phyloP scores from a whole-genome alignment of 35 echinoderm and acorn worm genomes.

The Diadema setosum region DNA sequence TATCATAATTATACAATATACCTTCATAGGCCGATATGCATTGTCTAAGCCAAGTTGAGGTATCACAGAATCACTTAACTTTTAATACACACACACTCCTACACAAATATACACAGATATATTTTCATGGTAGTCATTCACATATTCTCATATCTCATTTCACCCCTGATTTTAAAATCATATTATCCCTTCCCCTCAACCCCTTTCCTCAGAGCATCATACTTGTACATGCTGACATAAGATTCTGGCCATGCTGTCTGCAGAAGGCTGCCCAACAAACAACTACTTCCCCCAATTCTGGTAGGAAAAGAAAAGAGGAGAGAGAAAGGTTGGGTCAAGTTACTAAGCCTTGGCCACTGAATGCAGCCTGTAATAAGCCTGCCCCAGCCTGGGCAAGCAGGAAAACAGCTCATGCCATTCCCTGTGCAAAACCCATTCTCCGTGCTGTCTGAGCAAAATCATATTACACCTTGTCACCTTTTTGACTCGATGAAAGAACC shows the following conservation, averaged over 20 bases:
- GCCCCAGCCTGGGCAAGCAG: not conserved
- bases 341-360: not conserved
- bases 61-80: too few species aligned
- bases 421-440: too few species aligned
- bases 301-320: not conserved
- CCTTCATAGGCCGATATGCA: too few species aligned
- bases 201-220: not conserved
- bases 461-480: too few species aligned
- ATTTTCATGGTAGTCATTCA: not conserved
- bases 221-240: not conserved
- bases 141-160: not conserved
- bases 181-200: not conserved
- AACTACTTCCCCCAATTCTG: not conserved
- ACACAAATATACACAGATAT: not conserved
- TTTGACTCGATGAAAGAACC: too few species aligned
- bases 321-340: not conserved
- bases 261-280: not conserved
- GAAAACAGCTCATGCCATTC: not conserved
- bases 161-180: not conserved
- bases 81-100: too few species aligned
- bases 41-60: too few species aligned
- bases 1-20: too few species aligned
- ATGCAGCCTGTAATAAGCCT: conserved; percentile 4
- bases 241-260: not conserved
- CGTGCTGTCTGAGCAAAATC: too few species aligned